Conservation (phyloP, 2,797 vertebrate species). For the Poecilia velifera region DNA sequence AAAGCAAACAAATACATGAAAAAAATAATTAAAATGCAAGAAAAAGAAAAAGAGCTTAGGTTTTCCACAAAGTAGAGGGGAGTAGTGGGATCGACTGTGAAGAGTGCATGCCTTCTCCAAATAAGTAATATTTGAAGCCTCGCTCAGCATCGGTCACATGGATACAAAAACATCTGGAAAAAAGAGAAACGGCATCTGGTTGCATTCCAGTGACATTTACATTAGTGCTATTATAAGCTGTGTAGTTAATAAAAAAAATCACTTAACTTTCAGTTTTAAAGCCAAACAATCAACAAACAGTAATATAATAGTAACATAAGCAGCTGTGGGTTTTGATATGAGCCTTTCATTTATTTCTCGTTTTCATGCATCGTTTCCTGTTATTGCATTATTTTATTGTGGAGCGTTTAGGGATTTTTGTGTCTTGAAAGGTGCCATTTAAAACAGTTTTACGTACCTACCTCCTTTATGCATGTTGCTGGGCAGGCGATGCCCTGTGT, state of each 20-base stretch:
- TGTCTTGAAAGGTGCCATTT: neutral
- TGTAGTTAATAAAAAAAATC: neutral
- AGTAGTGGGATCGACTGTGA: neutral
- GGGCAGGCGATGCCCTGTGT: neutral
- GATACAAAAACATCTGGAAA: neutral
- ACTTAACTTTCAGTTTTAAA: neutral
- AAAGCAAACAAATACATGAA: neutral
- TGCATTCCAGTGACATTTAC: neutral
- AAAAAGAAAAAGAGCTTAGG: neutral
- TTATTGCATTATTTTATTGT: neutral
- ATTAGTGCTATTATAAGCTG: neutral
- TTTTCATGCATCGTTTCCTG: neutral
- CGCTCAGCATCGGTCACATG: neutral
- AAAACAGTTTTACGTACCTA: neutral
- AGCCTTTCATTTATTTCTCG: neutral
- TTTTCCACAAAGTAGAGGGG: neutral
- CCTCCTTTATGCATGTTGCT: neutral
- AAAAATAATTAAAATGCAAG: neutral
- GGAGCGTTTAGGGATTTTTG: neutral
- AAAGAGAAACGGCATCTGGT: neutral
- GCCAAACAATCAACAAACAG: too few relatives aligned
- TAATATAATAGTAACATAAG: neutral
- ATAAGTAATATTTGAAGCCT: neutral
- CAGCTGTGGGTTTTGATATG: neutral
- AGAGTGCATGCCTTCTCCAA: neutral